These are phyloP conservation scores for Pantelozetes paolii DNA, from an alignment of 2,888 invertebrate species.

Conservation along the genomic window DNA sequence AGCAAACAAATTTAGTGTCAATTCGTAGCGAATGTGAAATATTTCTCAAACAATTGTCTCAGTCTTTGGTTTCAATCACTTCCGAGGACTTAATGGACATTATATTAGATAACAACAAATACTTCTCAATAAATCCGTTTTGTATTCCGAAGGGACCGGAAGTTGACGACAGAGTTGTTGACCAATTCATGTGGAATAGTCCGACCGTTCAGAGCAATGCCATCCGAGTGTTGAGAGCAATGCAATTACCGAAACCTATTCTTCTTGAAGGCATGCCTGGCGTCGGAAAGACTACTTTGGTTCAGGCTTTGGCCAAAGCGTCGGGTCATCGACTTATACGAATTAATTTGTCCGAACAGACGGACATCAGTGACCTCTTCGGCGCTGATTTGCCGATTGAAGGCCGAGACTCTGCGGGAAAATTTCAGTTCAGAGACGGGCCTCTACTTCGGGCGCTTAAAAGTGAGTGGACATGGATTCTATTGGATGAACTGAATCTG, in stretches of 20 bases:
- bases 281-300: conserved; percentile 94
- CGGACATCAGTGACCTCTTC: conserved; percentile 95
- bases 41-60: not conserved
- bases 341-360: conserved; percentile 97
- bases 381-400: conserved; percentile 95
- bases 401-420: conserved; percentile 61
- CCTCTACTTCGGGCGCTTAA: conserved; percentile 88
- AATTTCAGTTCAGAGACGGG: conserved; percentile 94
- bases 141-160: conserved; percentile 43
- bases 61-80: not conserved
- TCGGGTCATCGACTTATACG: conserved; percentile 79
- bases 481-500: conserved; percentile 94
- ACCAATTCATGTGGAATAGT: conserved; percentile 34
- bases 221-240: conserved; percentile 74
- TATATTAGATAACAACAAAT: not conserved
- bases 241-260: conserved; percentile 78
- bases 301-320: conserved; percentile 78
- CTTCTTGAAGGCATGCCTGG: conserved; percentile 96
- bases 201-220: conserved; percentile 77
- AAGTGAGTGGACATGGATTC: conserved; percentile 76
- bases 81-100: not conserved
- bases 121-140: conserved; percentile 47
- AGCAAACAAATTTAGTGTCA: not conserved
- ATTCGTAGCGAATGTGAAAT: not conserved
- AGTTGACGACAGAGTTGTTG: not conserved